Evolutionary conservation across 2,888 invertebrate species (phyloP), one percentile per base, ranked within the genome.

Genomic region (Acrocyrtus sp.): DNA sequence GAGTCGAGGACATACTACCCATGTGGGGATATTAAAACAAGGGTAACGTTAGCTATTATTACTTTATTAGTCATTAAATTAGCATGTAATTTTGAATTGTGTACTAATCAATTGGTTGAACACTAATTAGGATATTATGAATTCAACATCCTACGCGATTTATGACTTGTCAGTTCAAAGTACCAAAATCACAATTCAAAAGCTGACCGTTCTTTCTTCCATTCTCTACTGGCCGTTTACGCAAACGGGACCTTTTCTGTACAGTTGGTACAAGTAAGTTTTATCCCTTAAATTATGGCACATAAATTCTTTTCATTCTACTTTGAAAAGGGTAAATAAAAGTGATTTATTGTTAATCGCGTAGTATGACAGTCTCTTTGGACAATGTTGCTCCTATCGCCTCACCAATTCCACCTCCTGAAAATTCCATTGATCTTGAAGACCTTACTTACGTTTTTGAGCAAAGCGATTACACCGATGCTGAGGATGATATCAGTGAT

Each of bases 201-300:
- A 74, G 34, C 8, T 81, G 0, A 72, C 63, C 3, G 67, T 80
- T 0, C 72, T 75, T 34, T 79, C 81, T n/a, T 80, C 81, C 1
- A 72, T 79, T 61, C 75, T 81, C 1, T 79, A 77, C 48, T 81
- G 81, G 81, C 81, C 81, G 0, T 80, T 81, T 53, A 81, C 81
- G 0, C 57, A 76, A 24, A 70, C 50, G n/a, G 69, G 77, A 8
- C 74, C 80, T 0, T 80, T 75, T 53, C 51, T 77, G 48, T 81
- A 79, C 73, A 78, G 72, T 61, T 81, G 80, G 79, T 63, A 77
- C 39, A 80, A 79, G 81, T 81, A 72, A 68, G 74, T 56, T n/a
- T 34, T 12, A 8, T 34, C 34, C 34, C 34, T n/a, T 29, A 54
- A 54, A n/a, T 54, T 27, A 54, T 21, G n/a, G n/a, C n/a, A n/a